These are phyloP conservation scores for Melanocharis versteri DNA, from an alignment of 2,113 vertebrate genomes.

Conservation along the genomic window DNA sequence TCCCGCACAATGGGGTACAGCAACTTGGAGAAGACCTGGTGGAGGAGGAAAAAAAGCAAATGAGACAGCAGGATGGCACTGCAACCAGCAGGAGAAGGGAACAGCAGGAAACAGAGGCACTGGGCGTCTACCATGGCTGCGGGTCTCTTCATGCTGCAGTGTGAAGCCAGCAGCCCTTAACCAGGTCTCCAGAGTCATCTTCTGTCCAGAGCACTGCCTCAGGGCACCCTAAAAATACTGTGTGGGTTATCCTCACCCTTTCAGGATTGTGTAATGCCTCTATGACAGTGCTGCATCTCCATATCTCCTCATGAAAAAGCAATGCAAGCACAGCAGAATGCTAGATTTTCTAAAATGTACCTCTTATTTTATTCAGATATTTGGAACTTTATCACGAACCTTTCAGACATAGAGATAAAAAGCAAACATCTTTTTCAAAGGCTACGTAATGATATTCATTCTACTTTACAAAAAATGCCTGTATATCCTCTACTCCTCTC, in stretches of 20 bases:
- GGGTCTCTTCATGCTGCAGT: not conserved
- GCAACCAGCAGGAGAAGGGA: not conserved
- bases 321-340: not conserved
- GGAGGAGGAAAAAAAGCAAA: not conserved
- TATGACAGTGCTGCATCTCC: not conserved
- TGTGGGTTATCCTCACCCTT: not conserved
- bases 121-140: not conserved
- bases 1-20: conserved; percentile 80
- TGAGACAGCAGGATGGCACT: not conserved
- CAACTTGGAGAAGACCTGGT: conserved; percentile 80
- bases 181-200: not conserved
- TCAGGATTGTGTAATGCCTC: not conserved
- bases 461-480: not conserved
- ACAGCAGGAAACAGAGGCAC: not conserved
- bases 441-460: not conserved
- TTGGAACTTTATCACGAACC: not conserved
- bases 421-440: not conserved
- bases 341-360: not conserved
- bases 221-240: not conserved
- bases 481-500: not conserved
- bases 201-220: not conserved
- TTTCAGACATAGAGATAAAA: not conserved
- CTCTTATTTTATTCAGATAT: not conserved
- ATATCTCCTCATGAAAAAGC: not conserved
- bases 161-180: not conserved